Conservation (phyloP, 2,797 vertebrate species). For the Ciconia nigra region DNA sequence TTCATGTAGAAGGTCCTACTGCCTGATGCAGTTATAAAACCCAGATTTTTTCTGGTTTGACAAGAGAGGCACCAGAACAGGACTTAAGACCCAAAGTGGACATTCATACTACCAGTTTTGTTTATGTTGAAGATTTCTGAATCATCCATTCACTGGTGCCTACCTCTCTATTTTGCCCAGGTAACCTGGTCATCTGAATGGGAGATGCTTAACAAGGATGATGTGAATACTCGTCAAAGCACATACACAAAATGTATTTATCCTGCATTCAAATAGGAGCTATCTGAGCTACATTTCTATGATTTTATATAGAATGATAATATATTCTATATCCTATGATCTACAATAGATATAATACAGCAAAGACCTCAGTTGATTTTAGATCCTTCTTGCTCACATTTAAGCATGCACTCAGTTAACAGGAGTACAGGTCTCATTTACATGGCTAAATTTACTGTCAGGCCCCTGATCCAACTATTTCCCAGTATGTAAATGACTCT, state of each 20-base stretch:
- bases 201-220: not conserved
- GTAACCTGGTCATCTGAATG: not conserved
- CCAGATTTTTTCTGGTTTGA: not conserved
- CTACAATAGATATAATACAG: not conserved
- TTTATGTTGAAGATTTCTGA: not conserved
- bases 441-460: not conserved
- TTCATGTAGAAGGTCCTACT: not conserved
- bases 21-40: not conserved
- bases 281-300: not conserved
- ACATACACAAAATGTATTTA: not conserved
- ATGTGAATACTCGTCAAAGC: not conserved
- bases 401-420: not conserved
- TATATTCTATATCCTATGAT: not conserved
- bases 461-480: not conserved
- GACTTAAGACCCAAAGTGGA: not conserved
- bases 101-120: not conserved
- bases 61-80: not conserved
- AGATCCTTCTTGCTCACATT: not conserved
- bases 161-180: not conserved
- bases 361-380: not conserved
- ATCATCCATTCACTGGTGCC: not conserved
- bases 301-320: not conserved
- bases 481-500: fast-evolving
- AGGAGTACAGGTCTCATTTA: not conserved
- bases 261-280: not conserved